Percentiles rank a stretch among this genome's conserved stretches.
Conservation (phyloP, 2,113 vertebrate species). For the Pterocles burchelli region DNA sequence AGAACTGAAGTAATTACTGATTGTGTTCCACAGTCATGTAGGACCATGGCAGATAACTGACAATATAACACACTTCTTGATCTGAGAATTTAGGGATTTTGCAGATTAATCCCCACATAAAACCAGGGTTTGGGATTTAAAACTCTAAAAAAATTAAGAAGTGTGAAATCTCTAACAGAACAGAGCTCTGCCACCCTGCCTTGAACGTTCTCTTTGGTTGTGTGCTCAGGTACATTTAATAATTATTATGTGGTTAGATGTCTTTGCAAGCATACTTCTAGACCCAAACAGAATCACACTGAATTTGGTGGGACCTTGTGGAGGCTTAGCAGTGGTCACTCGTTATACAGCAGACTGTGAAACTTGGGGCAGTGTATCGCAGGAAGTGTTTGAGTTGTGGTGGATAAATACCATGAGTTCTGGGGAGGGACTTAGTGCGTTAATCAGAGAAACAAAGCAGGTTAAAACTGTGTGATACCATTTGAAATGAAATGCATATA, state of each 20-base stretch:
- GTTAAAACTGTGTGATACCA: background rate
- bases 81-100: background rate
- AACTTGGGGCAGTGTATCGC: background rate
- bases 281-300: background rate
- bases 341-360: background rate
- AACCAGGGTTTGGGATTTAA: background rate
- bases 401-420: background rate
- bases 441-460: background rate
- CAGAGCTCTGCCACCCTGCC: background rate
- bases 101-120: background rate
- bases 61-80: background rate
- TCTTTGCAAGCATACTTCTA: background rate
- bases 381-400: background rate
- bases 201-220: background rate
- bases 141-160: background rate
- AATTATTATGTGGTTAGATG: background rate
- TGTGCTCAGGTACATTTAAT: background rate
- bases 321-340: background rate
- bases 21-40: rapidly evolving
- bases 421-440: background rate
- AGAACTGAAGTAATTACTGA: background rate
- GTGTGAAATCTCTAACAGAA: background rate
- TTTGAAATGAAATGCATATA: background rate
- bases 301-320: background rate
- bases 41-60: background rate